Percentiles rank a stretch among this genome's conserved stretches.
Evolutionary conservation across 2,113 vertebrate species (phyloP).

Genomic region (Phrynocephalus versicolor): DNA sequence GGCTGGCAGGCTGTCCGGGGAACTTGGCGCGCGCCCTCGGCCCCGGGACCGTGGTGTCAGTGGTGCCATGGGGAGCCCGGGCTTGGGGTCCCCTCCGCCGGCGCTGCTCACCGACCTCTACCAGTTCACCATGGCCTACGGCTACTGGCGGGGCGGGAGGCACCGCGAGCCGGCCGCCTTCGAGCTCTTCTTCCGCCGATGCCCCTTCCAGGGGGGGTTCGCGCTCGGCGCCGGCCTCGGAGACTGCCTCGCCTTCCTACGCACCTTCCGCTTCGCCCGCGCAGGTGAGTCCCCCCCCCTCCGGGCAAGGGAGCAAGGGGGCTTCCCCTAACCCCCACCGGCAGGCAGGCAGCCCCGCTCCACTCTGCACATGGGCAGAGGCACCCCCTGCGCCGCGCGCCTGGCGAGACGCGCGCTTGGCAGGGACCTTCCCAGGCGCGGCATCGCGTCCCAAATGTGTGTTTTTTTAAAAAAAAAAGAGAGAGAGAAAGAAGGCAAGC

Average conservation of each 20-base stretch:
- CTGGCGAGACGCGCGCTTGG: too few relatives aligned
- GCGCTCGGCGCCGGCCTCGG: slow-evolving; percentile 81
- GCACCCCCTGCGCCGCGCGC: too few relatives aligned
- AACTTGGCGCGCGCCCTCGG: too few relatives aligned
- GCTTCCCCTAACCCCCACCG: too few relatives aligned
- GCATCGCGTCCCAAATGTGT: not conserved
- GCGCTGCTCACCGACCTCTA: slow-evolving; percentile 89
- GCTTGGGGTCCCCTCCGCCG: slow-evolving; percentile 37
- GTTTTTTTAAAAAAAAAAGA: too few relatives aligned
- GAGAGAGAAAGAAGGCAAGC: too few relatives aligned
- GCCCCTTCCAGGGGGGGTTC: slow-evolving; percentile 85
- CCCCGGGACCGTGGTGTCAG: too few relatives aligned
- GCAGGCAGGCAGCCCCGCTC: not conserved
- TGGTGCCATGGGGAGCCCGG: not conserved
- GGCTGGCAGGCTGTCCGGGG: too few relatives aligned
- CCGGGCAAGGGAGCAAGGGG: not conserved
- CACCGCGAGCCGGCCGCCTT: slow-evolving; percentile 81
- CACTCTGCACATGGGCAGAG: not conserved
- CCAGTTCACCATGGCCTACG: slow-evolving; percentile 91
- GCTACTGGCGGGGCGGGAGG: slow-evolving; percentile 86
- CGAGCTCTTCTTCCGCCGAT: slow-evolving; percentile 89
- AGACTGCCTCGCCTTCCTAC: slow-evolving; percentile 83
- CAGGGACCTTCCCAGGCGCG: too few relatives aligned
- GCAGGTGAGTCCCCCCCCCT: slow-evolving; percentile 81
- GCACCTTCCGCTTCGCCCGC: slow-evolving; percentile 76